Conservation (phyloP, 2,888 invertebrate species). For the Drosophila algonquin region DNA sequence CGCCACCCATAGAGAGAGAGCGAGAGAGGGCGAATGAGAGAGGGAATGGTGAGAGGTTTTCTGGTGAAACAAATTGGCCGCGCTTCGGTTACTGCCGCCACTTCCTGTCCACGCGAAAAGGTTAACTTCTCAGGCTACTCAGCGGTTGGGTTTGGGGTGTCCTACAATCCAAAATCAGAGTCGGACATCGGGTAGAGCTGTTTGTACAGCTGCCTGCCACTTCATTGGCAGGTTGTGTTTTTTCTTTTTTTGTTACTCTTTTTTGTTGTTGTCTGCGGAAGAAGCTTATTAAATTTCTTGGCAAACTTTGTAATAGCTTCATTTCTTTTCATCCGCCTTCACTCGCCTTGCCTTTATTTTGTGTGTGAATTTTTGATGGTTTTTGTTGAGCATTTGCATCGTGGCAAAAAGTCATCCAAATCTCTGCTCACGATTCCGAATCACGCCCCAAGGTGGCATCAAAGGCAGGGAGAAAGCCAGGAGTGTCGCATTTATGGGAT, state of each 20-base stretch:
- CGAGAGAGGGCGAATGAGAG: too few species aligned
- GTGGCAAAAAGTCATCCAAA: slow-evolving; percentile 58
- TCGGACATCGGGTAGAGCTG: slow-evolving; percentile 33
- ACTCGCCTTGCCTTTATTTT: slow-evolving; percentile 29
- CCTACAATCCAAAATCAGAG: background rate
- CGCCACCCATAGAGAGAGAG: slow-evolving; percentile 3
- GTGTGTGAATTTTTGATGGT: slow-evolving; percentile 20
- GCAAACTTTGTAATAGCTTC: slow-evolving; percentile 70
- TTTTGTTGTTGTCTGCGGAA: background rate
- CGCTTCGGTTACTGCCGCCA: slow-evolving; percentile 63
- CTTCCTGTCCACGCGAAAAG: slow-evolving; percentile 48
- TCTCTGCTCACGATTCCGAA: slow-evolving; percentile 70
- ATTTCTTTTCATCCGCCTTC: slow-evolving; percentile 45
- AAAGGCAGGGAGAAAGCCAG: slow-evolving; percentile 36
- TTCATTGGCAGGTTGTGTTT: slow-evolving; percentile 67
- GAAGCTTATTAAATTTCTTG: slow-evolving; percentile 71
- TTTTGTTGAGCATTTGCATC: slow-evolving; percentile 62
- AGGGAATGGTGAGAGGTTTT: slow-evolving; percentile 17
- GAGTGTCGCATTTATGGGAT: slow-evolving; percentile 35
- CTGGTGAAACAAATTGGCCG: slow-evolving; percentile 66
- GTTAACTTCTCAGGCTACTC: slow-evolving; percentile 63
- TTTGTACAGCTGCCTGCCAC: slow-evolving; percentile 75
- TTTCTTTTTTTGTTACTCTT: background rate
- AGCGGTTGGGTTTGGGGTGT: slow-evolving; percentile 25
- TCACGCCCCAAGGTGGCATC: slow-evolving; percentile 73